Base-by-base conservation (phyloP, 1,140 invertebrate species). In the Tigriopus japonicus region DNA sequence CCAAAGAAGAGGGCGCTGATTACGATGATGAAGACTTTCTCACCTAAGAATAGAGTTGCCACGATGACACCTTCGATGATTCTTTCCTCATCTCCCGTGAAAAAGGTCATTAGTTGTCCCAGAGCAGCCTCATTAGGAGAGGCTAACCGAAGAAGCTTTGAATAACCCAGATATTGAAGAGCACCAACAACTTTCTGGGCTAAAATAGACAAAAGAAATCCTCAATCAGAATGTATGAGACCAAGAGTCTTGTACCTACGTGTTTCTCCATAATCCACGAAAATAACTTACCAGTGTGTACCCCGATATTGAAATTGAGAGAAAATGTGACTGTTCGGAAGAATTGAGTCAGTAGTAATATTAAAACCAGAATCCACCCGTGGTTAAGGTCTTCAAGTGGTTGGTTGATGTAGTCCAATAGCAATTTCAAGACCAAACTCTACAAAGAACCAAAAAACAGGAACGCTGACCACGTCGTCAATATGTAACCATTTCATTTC, bases 81-180 rank as follows among this genome's bases (percentile, higher is more conserved):
- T 49, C 67, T 65, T 42, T 68, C 67, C 60, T 67, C 65, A 21
- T 68, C 67, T 42, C 66, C 66, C 10, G 66, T 68, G 60, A 64
- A 67, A 60, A 67, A 66, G 0, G 67, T 67, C 28, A 68, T 59
- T 0, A 66, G 63, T 65, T 68, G 64, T 19, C 64, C 62, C 15
- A 68, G 61, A 35, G 63, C 58, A 58, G 56, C 62, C 14, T 67
- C 67, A n/a, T 66, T 64, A 0, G 64, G 65, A 42, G 56, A 65
- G 42, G 64, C 19, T 13, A 68, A 51, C 15, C 59, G 28, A n/a
- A 68, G 42, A 23, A 68, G 63, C 52, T 68, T 68, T 24, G 65
- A 62, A 62, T 67, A 68, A 0, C 65, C 63, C 42, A 68, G 52
- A 51, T 63, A 64, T 54, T 68, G 67, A 49, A 67, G 51, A 5